Evolutionary conservation across 2,888 invertebrate species (phyloP).

Genomic region (Meteorus colon): DNA sequence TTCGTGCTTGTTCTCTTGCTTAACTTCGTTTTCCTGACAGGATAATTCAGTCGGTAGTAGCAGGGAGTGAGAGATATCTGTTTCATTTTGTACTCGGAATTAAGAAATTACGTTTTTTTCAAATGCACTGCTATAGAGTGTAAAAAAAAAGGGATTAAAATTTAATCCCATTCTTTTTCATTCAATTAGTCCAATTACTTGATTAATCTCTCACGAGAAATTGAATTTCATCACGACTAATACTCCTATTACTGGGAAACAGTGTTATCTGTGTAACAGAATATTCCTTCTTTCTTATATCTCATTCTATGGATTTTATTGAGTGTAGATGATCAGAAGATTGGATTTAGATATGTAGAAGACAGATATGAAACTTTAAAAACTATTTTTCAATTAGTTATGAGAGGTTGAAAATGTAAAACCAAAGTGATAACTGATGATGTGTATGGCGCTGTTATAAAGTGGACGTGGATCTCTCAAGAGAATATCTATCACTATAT

Average conservation of each 20-base stretch:
- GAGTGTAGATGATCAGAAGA: not conserved
- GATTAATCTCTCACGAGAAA: not conserved
- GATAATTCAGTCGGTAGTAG: slow-evolving; percentile 55
- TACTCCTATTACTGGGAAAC: not conserved
- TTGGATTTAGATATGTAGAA: slow-evolving; percentile 17
- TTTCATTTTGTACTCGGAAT: slow-evolving; percentile 55
- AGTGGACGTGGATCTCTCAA: slow-evolving; percentile 8
- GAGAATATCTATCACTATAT: not conserved
- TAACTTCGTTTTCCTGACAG: slow-evolving; percentile 59
- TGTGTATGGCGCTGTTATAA: not conserved
- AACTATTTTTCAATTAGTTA: slow-evolving; percentile 30
- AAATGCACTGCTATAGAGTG: slow-evolving; percentile 51
- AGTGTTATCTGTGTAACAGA: not conserved
- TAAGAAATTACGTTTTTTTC: slow-evolving; percentile 60
- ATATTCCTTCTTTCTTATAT: not conserved
- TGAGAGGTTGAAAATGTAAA: not conserved
- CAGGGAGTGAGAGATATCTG: slow-evolving; percentile 48
- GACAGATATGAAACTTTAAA: slow-evolving; percentile 46
- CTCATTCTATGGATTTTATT: not conserved
- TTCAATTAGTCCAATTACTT: not conserved
- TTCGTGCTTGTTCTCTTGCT: slow-evolving; percentile 23
- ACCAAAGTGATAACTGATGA: not conserved
- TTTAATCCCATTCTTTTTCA: slow-evolving; percentile 60
- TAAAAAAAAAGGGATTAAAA: slow-evolving; percentile 62
- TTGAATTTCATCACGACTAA: slow-evolving; percentile 14